phyloP scores from a whole-genome alignment of 2,888 invertebrate genomes.

The Thymelicus acteon region DNA sequence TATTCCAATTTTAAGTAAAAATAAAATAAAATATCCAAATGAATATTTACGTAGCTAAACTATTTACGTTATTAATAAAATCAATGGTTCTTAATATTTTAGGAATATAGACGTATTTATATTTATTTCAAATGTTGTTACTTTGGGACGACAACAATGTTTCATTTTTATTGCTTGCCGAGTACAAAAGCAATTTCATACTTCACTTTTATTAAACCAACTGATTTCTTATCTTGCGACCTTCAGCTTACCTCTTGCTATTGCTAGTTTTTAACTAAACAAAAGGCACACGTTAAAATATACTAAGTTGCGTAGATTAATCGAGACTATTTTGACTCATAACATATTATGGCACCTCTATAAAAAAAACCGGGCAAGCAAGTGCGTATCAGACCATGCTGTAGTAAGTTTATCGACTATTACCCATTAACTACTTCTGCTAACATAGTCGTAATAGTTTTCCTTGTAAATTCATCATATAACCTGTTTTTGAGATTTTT shows the following conservation, averaged over 20 bases:
- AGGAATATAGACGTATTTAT: not conserved
- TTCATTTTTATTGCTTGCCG: conserved; percentile 21
- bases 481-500: too few relatives aligned
- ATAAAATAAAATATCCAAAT: not conserved
- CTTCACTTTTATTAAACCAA: conserved; percentile 52
- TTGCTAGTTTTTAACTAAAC: conserved; percentile 47
- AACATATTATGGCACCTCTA: not conserved
- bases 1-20: too few relatives aligned
- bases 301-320: conserved; percentile 30
- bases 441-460: too few relatives aligned
- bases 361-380: too few relatives aligned
- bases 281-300: conserved; percentile 19
- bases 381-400: too few relatives aligned
- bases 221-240: conserved; percentile 79
- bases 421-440: too few relatives aligned
- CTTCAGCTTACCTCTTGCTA: conserved; percentile 62
- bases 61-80: too few relatives aligned
- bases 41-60: not conserved
- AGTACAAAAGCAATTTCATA: conserved; percentile 36
- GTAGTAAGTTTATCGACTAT: too few relatives aligned
- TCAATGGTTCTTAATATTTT: not conserved
- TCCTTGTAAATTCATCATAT: too few relatives aligned
- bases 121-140: not conserved
- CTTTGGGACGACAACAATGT: conserved; percentile 6
- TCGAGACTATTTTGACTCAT: conserved; percentile 16